These are phyloP conservation scores for Palythoa caribaeorum DNA, from an alignment of 92 coral and sea anemone genomes.

Conservation along the genomic window DNA sequence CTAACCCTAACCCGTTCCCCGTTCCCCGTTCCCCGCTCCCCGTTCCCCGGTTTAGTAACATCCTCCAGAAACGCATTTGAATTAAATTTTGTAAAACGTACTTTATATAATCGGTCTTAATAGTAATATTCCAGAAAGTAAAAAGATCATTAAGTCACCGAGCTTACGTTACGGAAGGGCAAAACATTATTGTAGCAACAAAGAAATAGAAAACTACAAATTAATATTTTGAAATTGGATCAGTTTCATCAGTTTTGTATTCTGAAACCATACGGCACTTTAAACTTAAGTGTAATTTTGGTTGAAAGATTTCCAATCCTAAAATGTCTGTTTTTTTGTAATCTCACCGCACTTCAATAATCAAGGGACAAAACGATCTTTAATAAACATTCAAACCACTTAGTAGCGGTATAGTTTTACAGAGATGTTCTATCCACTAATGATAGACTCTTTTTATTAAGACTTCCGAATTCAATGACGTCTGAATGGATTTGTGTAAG, in stretches of 20 bases:
- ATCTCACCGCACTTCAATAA: constrained; percentile 37
- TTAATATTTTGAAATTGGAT: background rate
- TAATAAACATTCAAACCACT: constrained; percentile 29
- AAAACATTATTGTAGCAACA: background rate
- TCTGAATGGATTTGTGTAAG: constrained; percentile 4
- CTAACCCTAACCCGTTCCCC: too few species aligned
- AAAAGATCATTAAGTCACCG: background rate
- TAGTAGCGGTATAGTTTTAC: constrained; percentile 10
- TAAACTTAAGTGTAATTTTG: constrained; percentile 27
- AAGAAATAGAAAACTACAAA: background rate
- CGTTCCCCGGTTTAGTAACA: too few species aligned
- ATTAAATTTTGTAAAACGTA: background rate
- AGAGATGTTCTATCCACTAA: background rate
- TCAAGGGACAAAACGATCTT: constrained; percentile 6
- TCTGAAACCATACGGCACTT: constrained; percentile 5
- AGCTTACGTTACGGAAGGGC: background rate
- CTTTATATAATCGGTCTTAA: background rate
- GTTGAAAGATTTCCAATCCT: constrained; percentile 8
- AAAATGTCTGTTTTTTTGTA: constrained; percentile 28
- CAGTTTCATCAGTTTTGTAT: background rate
- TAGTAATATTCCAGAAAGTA: background rate
- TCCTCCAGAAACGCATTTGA: background rate
- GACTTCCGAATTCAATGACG: constrained; percentile 48
- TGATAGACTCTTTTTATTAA: constrained; percentile 6
- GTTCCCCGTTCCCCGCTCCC: too few species aligned